Conservation (phyloP, 2,113 vertebrate species). For the Pitta sordida region DNA sequence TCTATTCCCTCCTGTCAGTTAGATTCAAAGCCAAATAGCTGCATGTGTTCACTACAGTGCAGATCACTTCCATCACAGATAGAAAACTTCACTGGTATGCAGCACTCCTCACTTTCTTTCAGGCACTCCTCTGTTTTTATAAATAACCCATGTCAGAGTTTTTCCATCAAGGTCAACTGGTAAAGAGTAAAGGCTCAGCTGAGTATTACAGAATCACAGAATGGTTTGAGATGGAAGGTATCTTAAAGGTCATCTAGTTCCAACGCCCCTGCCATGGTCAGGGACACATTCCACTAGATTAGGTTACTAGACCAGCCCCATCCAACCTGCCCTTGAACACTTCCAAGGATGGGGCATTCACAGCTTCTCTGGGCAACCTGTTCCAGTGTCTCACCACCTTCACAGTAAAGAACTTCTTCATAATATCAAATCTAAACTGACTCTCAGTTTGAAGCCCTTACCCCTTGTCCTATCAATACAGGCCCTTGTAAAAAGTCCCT, state of each 20-base stretch:
- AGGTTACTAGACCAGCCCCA: not conserved
- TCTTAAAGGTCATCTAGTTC: not conserved
- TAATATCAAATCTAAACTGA: not conserved
- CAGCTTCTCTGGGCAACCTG: not conserved
- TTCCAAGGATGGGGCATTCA: not conserved
- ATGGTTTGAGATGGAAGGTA: not conserved
- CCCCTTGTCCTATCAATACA: not conserved
- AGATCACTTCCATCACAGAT: not conserved
- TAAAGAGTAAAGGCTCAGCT: not conserved
- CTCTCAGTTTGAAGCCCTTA: not conserved
- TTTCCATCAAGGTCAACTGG: not conserved
- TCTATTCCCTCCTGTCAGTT: not conserved
- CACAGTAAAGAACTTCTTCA: not conserved
- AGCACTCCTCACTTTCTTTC: not conserved
- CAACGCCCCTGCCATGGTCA: accelerated
- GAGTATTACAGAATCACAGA: not conserved
- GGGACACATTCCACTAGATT: not conserved
- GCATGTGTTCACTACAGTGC: not conserved
- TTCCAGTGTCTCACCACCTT: not conserved
- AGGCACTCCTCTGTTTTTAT: not conserved
- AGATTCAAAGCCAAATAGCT: not conserved
- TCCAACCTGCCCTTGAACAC: not conserved
- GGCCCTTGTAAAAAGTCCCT: not conserved
- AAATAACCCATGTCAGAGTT: not conserved
- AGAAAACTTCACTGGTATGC: not conserved